Evolutionary conservation across 2,797 vertebrate species (phyloP).

Genomic region (Agapornis canus): DNA sequence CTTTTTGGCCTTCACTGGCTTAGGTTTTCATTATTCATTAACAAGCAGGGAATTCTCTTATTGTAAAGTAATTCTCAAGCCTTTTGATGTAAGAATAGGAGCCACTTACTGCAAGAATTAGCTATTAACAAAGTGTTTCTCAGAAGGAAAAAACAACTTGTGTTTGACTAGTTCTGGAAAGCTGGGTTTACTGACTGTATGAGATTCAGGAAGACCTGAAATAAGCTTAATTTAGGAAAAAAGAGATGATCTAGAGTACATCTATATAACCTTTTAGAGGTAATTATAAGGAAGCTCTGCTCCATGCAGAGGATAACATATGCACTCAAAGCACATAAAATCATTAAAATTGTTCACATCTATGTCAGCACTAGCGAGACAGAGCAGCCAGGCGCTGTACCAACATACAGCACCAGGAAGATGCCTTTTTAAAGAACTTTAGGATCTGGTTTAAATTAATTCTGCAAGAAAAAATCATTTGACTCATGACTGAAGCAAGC

Average conservation of each 20-base stretch:
- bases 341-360: neutral
- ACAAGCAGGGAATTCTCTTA: neutral
- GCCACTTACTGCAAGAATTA: neutral
- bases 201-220: neutral
- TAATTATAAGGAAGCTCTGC: neutral
- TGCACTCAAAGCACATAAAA: neutral
- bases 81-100: neutral
- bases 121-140: rapidly evolving
- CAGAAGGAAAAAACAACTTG: neutral
- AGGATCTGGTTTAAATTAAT: neutral
- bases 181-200: rapidly evolving
- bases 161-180: neutral
- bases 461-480: neutral
- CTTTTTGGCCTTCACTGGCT: neutral
- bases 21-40: neutral
- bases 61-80: neutral
- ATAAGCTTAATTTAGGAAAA: neutral
- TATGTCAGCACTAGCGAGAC: neutral
- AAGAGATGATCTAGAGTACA: neutral
- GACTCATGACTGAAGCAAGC: neutral
- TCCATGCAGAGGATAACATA: neutral
- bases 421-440: rapidly evolving
- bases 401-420: rapidly evolving
- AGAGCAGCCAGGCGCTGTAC: neutral
- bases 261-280: neutral